Evolutionary conservation across 2,113 vertebrate species (phyloP).

Genomic region (Gymnobelideus leadbeateri): DNA sequence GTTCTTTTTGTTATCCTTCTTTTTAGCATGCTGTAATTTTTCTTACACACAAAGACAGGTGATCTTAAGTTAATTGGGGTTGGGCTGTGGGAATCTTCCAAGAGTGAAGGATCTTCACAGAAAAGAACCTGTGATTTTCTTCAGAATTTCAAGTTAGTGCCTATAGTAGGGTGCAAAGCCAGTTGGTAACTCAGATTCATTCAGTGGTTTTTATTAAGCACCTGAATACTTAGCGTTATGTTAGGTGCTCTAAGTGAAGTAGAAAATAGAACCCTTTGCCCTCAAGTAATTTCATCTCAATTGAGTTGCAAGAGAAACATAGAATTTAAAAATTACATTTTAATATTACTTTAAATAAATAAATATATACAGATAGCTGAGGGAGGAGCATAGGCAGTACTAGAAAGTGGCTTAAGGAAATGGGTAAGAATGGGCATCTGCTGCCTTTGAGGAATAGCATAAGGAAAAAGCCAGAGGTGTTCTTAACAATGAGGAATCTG

Average conservation of each 20-base stretch:
- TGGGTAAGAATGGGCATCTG: neutral
- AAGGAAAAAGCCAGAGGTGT: neutral
- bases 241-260: slow-evolving; percentile 20
- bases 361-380: neutral
- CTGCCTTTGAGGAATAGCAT: neutral
- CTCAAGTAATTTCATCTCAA: neutral
- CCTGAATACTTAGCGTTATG: neutral
- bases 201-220: slow-evolving; percentile 16
- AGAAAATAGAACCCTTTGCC: neutral
- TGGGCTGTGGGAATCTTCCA: neutral
- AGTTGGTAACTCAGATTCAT: neutral
- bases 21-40: neutral
- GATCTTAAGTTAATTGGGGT: neutral
- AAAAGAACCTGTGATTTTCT: slow-evolving; percentile 26
- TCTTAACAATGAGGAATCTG: neutral
- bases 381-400: neutral
- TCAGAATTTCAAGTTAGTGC: neutral
- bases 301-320: slow-evolving; percentile 17
- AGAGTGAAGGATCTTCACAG: neutral
- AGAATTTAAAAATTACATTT: neutral
- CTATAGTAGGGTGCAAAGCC: neutral
- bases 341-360: too few species aligned
- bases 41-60: neutral
- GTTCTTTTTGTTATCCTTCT: neutral
- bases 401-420: neutral